Evolutionary conservation across 2,113 vertebrate genomes (phyloP).

Genomic region (Catharus minimus): DNA sequence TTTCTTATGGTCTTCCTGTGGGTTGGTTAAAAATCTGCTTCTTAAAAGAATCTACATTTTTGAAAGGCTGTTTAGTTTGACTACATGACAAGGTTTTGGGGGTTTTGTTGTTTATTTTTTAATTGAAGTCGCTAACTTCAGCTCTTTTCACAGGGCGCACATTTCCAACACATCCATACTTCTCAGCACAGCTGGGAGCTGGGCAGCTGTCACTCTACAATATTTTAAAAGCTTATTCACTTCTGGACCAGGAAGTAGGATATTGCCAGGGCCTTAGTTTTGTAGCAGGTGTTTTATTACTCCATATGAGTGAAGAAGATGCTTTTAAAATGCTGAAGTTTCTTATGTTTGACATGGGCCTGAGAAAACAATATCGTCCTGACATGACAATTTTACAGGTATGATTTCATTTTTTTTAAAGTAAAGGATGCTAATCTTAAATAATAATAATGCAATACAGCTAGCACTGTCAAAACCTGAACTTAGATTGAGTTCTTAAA

Average conservation of each 20-base stretch:
- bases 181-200: constrained; percentile 81
- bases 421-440: background rate
- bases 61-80: background rate
- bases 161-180: constrained; percentile 83
- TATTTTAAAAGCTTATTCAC: constrained; percentile 84
- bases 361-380: constrained; percentile 82
- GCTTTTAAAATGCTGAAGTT: constrained; percentile 83
- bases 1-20: background rate
- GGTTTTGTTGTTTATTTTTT: background rate
- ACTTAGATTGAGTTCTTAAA: background rate
- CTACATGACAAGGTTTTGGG: background rate
- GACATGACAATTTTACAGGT: constrained; percentile 87
- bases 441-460: background rate
- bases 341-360: constrained; percentile 82
- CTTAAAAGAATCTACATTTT: background rate
- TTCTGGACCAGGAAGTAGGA: constrained; percentile 83
- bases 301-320: constrained; percentile 85
- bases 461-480: background rate
- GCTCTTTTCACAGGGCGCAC: constrained; percentile 77
- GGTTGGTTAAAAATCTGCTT: background rate
- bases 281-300: constrained; percentile 80
- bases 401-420: background rate
- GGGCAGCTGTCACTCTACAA: constrained; percentile 84
- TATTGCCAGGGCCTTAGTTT: constrained; percentile 86
- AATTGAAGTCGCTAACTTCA: background rate